phyloP scores from a whole-genome alignment of 2,888 invertebrate species.

The Thecophora atra region DNA sequence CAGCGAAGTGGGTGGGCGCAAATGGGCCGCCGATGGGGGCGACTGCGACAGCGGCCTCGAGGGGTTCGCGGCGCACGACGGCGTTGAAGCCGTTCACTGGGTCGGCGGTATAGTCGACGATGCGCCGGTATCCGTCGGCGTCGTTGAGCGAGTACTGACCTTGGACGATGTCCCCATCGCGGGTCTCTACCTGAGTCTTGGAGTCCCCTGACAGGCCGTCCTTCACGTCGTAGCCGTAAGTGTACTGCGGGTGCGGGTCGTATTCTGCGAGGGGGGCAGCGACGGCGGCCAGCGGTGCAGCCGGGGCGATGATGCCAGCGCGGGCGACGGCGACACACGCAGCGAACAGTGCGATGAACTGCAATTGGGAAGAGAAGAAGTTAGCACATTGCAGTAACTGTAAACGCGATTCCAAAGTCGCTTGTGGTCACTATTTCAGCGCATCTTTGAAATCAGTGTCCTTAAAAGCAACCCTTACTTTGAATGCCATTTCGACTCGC shows the following conservation, averaged over 20 bases:
- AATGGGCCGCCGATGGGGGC: constrained; percentile 42
- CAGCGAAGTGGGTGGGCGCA: constrained; percentile 46
- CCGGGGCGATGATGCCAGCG: constrained; percentile 58
- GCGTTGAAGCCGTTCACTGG: constrained; percentile 66
- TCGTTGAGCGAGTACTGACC: constrained; percentile 66
- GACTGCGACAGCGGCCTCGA: constrained; percentile 57
- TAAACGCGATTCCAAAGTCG: too few relatives aligned
- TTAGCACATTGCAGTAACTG: too few relatives aligned
- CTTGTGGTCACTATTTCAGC: neutral
- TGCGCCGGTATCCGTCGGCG: constrained; percentile 65
- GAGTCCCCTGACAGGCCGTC: constrained; percentile 65
- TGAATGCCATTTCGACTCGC: constrained; percentile 60
- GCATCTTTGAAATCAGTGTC: neutral
- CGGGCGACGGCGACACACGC: constrained; percentile 58
- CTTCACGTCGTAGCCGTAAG: constrained; percentile 65
- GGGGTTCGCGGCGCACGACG: constrained; percentile 63
- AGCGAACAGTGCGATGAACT: constrained; percentile 59
- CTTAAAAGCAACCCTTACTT: constrained; percentile 55
- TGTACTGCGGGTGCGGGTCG: constrained; percentile 66
- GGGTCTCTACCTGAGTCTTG: constrained; percentile 64
- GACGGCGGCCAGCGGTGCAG: constrained; percentile 53
- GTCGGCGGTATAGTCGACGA: constrained; percentile 66
- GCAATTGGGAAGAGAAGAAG: constrained; percentile 38
- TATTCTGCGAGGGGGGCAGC: constrained; percentile 60
- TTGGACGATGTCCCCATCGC: constrained; percentile 65